Base-by-base conservation (phyloP, 2,888 invertebrate genomes). In the Ganaspis brasiliensis region DNA sequence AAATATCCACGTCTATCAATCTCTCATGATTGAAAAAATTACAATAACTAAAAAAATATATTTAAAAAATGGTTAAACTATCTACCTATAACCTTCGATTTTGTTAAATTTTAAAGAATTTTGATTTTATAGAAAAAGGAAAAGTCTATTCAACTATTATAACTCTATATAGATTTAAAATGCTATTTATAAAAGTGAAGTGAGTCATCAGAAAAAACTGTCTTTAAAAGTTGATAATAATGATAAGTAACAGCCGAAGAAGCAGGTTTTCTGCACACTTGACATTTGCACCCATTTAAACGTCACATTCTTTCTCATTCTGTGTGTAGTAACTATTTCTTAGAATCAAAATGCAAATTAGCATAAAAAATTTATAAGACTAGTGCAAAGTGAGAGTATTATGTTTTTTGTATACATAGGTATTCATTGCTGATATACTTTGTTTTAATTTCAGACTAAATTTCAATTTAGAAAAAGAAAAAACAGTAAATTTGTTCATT, bases 301-400 rank as follows among this genome's bases (percentile, higher is more conserved):
- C n/a, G 59, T 35, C 59, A 59, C 59, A 59, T 59, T 59, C 59
- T 59, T 59, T 59, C 31, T 16, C 59, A 59, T 16, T 59, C n/a
- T 31, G 35, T 31, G 31, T n/a, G n/a, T n/a, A n/a, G n/a, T 31
- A 59, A 59, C 31, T 9, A 31, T 59, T 59, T 59, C 59, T 35
- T 31, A 31, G 59, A 59, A 59, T 59, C 31, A 16, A 59, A 31
- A 21, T 24, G 14, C 6, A 6, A 14, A 59, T 59, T 16, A 59
- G 59, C 59, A 59, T 35, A 31, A 31, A 35, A 16, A 35, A 59
- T 31, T 26, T 16, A 59, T n/a, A 59, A 35, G 12, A 16, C 35
- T 16, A 16, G 2, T 19, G 8, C 19, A 52, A 52, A 52, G 45
- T 12, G 45, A 45, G 1, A 40, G 9, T 9, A 40, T 12, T 9